phyloP scores from a whole-genome alignment of 1,140 invertebrate genomes.

The Ostrea denselamellosa region DNA sequence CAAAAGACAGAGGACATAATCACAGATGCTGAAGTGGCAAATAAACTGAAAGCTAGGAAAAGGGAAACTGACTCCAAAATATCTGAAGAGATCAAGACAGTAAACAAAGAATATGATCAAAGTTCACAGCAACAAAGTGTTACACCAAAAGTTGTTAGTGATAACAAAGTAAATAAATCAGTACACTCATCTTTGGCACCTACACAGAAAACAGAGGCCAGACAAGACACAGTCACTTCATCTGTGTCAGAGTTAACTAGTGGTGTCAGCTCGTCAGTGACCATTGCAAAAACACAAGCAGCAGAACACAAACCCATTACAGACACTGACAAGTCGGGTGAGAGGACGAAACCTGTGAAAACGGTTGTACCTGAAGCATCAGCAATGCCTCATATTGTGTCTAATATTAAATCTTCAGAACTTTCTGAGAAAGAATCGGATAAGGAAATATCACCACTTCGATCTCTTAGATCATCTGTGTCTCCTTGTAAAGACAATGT shows the following conservation, averaged over 20 bases:
- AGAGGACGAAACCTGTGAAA: not conserved
- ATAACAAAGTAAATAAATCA: constrained; percentile 22
- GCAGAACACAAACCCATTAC: constrained; percentile 18
- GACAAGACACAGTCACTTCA: constrained; percentile 38
- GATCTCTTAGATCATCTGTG: constrained; percentile 42
- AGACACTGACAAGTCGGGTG: not conserved
- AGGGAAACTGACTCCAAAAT: constrained; percentile 59
- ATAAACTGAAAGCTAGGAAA: constrained; percentile 53
- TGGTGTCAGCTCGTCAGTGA: constrained; percentile 6
- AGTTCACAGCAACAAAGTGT: constrained; percentile 35
- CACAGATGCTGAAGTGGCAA: constrained; percentile 58
- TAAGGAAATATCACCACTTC: constrained; percentile 39
- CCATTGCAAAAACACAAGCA: constrained; percentile 2
- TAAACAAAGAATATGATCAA: constrained; percentile 50
- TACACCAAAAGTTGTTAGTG: not conserved
- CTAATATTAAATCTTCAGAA: constrained; percentile 10
- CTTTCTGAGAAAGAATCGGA: constrained; percentile 36
- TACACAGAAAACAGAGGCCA: not conserved
- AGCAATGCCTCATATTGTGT: not conserved
- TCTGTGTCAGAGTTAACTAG: constrained; percentile 8
- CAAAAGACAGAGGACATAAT: constrained; percentile 57
- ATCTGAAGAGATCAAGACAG: constrained; percentile 48
- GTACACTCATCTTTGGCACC: not conserved
- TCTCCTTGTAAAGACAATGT: constrained; percentile 41
- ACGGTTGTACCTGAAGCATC: not conserved